phyloP scores from a whole-genome alignment of 2,113 vertebrate species.

The Colinus virginianus region DNA sequence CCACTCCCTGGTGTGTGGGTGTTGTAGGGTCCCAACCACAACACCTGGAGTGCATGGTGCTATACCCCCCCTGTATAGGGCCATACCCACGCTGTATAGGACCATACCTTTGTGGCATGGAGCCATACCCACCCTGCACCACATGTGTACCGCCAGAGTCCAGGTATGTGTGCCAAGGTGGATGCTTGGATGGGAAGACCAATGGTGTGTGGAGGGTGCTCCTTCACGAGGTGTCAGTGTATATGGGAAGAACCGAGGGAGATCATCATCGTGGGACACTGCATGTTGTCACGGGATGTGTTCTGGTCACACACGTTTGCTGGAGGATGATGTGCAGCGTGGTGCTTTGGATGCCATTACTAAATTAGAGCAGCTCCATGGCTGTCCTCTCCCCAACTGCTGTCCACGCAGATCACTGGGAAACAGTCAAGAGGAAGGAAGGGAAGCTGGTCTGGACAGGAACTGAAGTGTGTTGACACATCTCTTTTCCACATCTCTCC shows the following conservation, averaged over 20 bases:
- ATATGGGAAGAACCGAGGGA: not conserved
- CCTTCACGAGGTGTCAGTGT: accelerated
- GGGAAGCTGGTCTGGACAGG: not conserved
- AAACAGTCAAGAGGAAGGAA: not conserved
- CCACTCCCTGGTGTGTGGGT: accelerated
- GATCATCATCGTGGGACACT: not conserved
- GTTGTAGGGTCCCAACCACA: accelerated
- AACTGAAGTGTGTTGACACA: not conserved
- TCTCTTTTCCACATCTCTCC: not conserved
- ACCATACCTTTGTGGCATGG: not conserved
- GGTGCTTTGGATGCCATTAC: not conserved
- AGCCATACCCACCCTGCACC: not conserved
- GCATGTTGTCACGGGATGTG: too few species aligned
- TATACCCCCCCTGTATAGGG: not conserved
- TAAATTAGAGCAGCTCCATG: not conserved
- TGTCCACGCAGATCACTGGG: not conserved
- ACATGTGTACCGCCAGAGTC: accelerated
- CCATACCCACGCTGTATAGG: not conserved
- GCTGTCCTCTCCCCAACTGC: not conserved
- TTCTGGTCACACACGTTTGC: too few species aligned
- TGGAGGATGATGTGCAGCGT: not conserved
- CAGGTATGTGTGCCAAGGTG: too few species aligned
- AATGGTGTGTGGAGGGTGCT: not conserved
- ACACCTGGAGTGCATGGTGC: accelerated
- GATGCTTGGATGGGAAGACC: not conserved